Evolutionary conservation across 2,113 vertebrate species (phyloP).

Genomic region (Aspidoscelis tigris): DNA sequence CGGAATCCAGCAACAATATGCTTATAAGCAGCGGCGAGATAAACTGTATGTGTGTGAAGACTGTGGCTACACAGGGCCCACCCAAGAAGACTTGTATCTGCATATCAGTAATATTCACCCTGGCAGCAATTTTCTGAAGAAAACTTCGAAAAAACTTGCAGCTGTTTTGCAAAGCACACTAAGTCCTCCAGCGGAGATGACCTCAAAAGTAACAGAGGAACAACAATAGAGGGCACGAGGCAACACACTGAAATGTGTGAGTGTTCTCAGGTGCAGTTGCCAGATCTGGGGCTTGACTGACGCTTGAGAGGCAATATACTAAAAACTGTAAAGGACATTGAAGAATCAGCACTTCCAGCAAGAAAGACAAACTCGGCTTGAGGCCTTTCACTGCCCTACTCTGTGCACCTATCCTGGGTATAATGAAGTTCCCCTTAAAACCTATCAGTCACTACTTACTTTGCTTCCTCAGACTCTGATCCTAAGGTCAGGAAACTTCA

Average conservation of each 20-base stretch:
- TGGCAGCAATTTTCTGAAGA: constrained; percentile 77
- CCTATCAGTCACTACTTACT: too few relatives aligned
- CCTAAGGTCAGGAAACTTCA: too few relatives aligned
- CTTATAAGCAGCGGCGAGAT: constrained; percentile 85
- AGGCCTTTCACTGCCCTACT: neutral
- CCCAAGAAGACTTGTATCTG: constrained; percentile 82
- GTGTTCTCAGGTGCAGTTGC: constrained; percentile 3
- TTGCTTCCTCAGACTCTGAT: neutral
- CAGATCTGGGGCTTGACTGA: neutral
- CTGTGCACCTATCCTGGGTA: neutral
- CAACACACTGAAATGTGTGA: constrained; percentile 50
- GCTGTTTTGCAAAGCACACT: constrained; percentile 80
- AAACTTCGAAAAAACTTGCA: constrained; percentile 83
- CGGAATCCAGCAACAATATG: constrained; percentile 82
- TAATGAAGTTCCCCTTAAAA: neutral
- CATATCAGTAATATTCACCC: constrained; percentile 79
- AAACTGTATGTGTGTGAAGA: constrained; percentile 88
- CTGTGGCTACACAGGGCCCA: constrained; percentile 84
- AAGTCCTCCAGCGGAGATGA: constrained; percentile 65
- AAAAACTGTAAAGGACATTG: neutral
- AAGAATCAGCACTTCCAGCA: neutral
- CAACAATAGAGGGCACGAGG: constrained; percentile 44
- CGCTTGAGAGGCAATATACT: neutral
- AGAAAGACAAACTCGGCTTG: neutral
- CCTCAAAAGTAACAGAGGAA: constrained; percentile 58